phyloP scores from a whole-genome alignment of 2,113 vertebrate species.

The Arvicanthis niloticus region DNA sequence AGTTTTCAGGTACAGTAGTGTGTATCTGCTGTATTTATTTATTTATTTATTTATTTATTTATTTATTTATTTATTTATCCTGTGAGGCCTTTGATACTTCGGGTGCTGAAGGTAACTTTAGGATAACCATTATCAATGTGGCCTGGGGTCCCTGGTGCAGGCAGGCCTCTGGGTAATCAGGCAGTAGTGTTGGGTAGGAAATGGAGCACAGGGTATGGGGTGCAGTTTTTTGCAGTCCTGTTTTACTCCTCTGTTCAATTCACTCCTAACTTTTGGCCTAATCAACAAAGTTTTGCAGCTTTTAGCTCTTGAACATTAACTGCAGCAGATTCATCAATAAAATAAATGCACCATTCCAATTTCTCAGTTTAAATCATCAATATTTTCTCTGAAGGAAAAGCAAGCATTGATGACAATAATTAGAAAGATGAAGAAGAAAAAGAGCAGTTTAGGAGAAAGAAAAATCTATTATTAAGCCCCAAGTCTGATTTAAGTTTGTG shows the following conservation, averaged over 20 bases:
- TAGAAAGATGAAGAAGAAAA: slow-evolving; percentile 76
- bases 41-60: too few relatives aligned
- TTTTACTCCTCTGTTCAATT: slow-evolving; percentile 80
- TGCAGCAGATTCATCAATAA: slow-evolving; percentile 68
- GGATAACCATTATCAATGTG: too few relatives aligned
- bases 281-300: slow-evolving; percentile 74
- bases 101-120: too few relatives aligned
- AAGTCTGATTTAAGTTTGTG: slow-evolving; percentile 78
- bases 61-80: too few relatives aligned
- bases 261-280: slow-evolving; percentile 35
- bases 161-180: too few relatives aligned
- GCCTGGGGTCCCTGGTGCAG: too few relatives aligned
- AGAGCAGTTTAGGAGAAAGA: slow-evolving; percentile 70
- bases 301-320: slow-evolving; percentile 64
- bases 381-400: slow-evolving; percentile 81
- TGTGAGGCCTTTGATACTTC: too few relatives aligned
- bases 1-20: too few relatives aligned
- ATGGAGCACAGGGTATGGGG: too few relatives aligned
- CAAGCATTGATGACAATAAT: slow-evolving; percentile 77
- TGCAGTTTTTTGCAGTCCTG: background rate
- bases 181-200: too few relatives aligned
- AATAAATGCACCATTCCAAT: slow-evolving; percentile 65
- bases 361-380: slow-evolving; percentile 78
- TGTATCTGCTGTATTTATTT: too few relatives aligned
- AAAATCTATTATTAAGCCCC: slow-evolving; percentile 62